Percentiles rank a stretch among this genome's conserved stretches.
Conservation (phyloP, 2,113 vertebrate genomes). For the Chionodraco myersi region DNA sequence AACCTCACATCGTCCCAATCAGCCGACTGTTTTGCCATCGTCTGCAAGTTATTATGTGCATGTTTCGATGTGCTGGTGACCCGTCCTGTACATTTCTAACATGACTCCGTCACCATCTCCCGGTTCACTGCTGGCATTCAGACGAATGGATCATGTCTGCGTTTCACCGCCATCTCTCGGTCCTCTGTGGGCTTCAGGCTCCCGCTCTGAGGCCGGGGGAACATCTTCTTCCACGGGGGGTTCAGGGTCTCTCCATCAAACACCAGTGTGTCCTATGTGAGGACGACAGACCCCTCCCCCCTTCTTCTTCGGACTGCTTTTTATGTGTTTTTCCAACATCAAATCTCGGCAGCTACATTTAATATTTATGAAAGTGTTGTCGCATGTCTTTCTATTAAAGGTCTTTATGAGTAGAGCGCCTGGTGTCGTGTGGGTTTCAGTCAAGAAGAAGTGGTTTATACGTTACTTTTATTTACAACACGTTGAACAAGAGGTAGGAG, state of each 20-base stretch:
- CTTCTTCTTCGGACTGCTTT: conserved; percentile 77
- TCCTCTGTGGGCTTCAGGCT: conserved; percentile 26
- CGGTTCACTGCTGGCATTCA: no score
- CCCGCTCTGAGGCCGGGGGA: conserved; percentile 18
- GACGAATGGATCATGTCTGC: conserved; percentile 34
- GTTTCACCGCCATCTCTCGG: conserved; percentile 23
- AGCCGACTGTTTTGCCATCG: no score
- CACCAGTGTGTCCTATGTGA: conserved; percentile 67
- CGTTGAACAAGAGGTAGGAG: background rate
- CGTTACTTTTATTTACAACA: conserved; percentile 45
- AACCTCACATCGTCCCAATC: no score
- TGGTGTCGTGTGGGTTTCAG: conserved; percentile 10
- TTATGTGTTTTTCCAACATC: conserved; percentile 81
- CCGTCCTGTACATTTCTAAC: no score
- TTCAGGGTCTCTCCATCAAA: conserved; percentile 50
- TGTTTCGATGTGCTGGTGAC: no score
- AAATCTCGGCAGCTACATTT: conserved; percentile 86
- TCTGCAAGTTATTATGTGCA: no score
- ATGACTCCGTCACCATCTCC: no score
- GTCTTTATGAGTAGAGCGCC: conserved; percentile 76
- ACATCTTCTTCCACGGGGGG: conserved; percentile 46
- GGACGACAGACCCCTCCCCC: conserved; percentile 41
- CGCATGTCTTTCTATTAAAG: conserved; percentile 87
- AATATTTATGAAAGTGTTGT: conserved; percentile 85
- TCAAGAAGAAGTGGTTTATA: background rate